Conservation (phyloP, 2,113 vertebrate species). For the Pluvialis apricaria region DNA sequence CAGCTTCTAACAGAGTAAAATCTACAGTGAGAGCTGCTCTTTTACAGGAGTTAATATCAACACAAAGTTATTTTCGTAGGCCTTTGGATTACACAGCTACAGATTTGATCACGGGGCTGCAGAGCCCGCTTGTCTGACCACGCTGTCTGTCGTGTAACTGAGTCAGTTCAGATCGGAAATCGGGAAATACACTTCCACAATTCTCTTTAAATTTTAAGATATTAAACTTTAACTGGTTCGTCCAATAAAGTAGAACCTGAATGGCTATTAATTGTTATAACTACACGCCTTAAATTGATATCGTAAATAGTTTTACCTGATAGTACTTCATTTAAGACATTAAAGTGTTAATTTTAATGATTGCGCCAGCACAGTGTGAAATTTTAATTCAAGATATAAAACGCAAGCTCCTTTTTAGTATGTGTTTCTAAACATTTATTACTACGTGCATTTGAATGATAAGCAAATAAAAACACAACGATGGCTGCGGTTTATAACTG, state of each 20-base stretch:
- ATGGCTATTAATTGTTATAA: not conserved
- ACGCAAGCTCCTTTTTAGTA: not conserved
- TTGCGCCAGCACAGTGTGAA: not conserved
- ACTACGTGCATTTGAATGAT: not conserved
- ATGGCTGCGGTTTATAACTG: not conserved
- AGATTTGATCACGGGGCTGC: not conserved
- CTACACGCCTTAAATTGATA: not conserved
- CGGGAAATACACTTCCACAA: not conserved
- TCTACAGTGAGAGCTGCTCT: not conserved
- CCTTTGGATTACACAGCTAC: not conserved
- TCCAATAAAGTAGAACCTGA: not conserved
- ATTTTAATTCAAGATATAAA: conserved; percentile 7
- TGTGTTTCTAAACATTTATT: conserved; percentile 46
- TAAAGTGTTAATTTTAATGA: not conserved
- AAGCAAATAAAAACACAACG: conserved; percentile 5
- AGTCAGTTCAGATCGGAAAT: not conserved
- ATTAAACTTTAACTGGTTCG: not conserved
- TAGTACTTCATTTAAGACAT: not conserved
- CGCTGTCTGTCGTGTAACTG: not conserved
- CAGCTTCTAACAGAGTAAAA: not conserved
- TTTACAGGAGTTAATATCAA: not conserved
- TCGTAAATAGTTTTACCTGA: not conserved
- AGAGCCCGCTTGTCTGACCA: not conserved
- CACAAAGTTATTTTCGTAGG: not conserved
- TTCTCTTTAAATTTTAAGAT: not conserved